Evolutionary conservation across 2,113 vertebrate species (phyloP), one percentile per base, ranked within the genome.

Genomic region (Bos indicus): DNA sequence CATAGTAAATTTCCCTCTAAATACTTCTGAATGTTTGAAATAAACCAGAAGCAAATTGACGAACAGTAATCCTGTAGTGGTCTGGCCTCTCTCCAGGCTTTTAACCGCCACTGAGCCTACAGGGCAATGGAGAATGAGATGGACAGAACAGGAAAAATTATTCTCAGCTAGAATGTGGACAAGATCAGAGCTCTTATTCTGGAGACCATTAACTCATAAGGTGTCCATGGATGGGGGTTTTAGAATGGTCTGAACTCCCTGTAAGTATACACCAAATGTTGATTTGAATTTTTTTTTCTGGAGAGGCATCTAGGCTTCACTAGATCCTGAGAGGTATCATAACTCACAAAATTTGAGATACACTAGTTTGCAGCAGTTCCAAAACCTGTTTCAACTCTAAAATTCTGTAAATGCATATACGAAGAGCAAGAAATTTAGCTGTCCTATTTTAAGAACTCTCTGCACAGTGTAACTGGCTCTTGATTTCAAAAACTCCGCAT

Each of bases 381-480:
- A 13, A n/a, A 96, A 13, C 30, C 36, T 43, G 51, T 92, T 91
- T 85, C n/a, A 57, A 30, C 33, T 95, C 30, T 86, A 33, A 91
- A 74, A 92, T 87, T 81, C 78, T 88, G 28, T 88, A 86, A 95
- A 93, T n/a, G 33, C 46, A 4, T 93, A 17, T 90, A 56, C 48
- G 36, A 74, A 90, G 62, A 92, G 19, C 6, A 91, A 93, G 88
- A 92, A 67, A 57, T 48, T n/a, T 92, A 86, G 81, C 46, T 80
- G 71, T 85, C 83, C 71, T 96, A 56, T 87, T 90, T 91, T 94
- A 92, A 98, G 80, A 95, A 84, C 30, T 94, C 67, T 6, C 40
- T 59, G 23, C 51, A 78, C 26, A 84, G 56, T n/a, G 4, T 62
- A 87, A 92, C 95, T 51, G 26, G 91, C 40, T 93, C 78, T 21